Conservation (phyloP, 2,797 vertebrate species). For the Falco peregrinus region DNA sequence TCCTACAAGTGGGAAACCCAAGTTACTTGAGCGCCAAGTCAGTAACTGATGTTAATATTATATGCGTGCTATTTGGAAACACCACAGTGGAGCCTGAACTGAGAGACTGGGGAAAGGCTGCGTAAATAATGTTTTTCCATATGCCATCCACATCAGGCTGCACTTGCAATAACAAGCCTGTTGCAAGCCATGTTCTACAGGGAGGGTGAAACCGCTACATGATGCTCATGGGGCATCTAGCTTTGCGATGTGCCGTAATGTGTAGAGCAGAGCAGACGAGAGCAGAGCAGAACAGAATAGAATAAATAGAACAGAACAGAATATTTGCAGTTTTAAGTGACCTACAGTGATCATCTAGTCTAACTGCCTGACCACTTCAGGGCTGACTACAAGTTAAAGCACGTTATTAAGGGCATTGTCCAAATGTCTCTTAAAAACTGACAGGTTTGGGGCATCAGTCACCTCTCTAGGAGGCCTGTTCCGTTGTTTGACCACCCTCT, state of each 20-base stretch:
- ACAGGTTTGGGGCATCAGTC: not conserved
- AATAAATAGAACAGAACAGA: no score
- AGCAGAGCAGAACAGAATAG: no score
- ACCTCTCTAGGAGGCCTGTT: not conserved
- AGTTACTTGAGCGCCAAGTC: not conserved
- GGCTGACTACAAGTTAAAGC: not conserved
- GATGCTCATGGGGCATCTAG: not conserved
- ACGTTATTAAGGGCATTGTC: not conserved
- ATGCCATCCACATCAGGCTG: rapidly evolving
- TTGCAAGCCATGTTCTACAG: not conserved
- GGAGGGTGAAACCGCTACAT: not conserved
- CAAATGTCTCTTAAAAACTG: not conserved
- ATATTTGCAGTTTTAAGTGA: not conserved
- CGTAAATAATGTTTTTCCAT: not conserved
- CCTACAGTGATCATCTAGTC: not conserved
- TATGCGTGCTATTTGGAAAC: not conserved
- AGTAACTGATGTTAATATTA: not conserved
- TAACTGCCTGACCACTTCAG: not conserved
- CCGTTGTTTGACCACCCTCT: not conserved
- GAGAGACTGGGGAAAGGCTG: not conserved
- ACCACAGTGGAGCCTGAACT: rapidly evolving
- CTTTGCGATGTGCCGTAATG: not conserved
- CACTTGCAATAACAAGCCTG: not conserved
- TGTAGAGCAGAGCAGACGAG: no score
- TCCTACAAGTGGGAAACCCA: not conserved